Evolutionary conservation across 2,113 vertebrate genomes (phyloP).

Genomic region (Verasper variegatus): DNA sequence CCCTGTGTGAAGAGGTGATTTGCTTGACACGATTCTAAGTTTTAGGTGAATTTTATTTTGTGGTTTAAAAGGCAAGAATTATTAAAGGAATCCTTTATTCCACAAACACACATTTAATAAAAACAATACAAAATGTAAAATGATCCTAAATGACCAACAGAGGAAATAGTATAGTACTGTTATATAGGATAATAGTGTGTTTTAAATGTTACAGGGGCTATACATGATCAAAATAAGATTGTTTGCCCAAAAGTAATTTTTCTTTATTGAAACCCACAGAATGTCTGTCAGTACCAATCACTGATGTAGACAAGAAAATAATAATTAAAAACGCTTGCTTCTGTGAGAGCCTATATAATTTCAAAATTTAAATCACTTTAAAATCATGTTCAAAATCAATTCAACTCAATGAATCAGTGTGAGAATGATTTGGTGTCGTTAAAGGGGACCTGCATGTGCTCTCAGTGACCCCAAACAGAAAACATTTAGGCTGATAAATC

Average conservation of each 20-base stretch:
- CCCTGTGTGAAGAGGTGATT: neutral
- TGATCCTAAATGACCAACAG: neutral
- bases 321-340: too few species aligned
- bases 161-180: too few species aligned
- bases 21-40: neutral
- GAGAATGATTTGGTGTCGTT: conserved; percentile 1
- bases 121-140: too few species aligned
- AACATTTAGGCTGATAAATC: conserved; percentile 10
- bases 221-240: too few species aligned
- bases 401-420: too few species aligned
- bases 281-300: neutral
- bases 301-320: too few species aligned
- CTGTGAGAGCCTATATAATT: neutral
- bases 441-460: neutral
- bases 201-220: neutral
- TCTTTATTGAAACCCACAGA: neutral
- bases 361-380: neutral
- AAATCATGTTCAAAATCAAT: neutral
- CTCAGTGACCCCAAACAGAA: conserved; percentile 14
- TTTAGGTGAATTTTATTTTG: neutral
- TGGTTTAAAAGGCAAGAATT: too few species aligned
- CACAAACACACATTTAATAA: too few species aligned
- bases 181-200: neutral
- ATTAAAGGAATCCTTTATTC: too few species aligned
- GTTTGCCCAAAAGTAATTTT: too few species aligned